These are phyloP conservation scores for Drosophila algonquin DNA, from an alignment of 2,888 invertebrate species.

Conservation along the genomic window DNA sequence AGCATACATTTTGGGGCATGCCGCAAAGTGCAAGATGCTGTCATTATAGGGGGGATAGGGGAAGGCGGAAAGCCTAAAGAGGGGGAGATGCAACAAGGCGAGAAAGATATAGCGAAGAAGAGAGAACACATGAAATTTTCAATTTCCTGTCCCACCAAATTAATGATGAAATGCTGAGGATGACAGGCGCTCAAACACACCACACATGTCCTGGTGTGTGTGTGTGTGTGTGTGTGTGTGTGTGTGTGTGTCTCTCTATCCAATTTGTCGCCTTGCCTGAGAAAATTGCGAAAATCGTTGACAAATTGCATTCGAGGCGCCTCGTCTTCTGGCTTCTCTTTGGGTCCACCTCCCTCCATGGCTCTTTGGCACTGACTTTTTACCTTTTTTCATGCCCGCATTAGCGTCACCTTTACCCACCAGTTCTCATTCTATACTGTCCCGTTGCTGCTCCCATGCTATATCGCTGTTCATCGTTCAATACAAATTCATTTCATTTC, in stretches of 20 bases:
- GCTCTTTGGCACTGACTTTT: constrained; percentile 49
- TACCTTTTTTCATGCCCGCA: constrained; percentile 54
- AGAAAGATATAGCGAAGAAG: not conserved
- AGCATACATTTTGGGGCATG: not conserved
- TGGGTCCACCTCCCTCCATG: constrained; percentile 3
- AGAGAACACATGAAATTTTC: constrained; percentile 52
- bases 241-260: constrained; percentile 22
- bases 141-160: constrained; percentile 62
- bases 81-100: not conserved
- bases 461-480: constrained; percentile 55
- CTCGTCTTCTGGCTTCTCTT: constrained; percentile 13
- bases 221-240: not conserved
- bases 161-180: constrained; percentile 62
- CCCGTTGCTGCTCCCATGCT: constrained; percentile 25
- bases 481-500: constrained; percentile 69
- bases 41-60: not conserved
- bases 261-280: constrained; percentile 60
- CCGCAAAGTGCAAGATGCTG: constrained; percentile 1
- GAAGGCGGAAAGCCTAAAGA: too few species aligned
- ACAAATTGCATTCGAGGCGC: constrained; percentile 71
- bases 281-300: constrained; percentile 72
- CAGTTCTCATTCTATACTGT: not conserved
- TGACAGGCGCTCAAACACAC: constrained; percentile 1
- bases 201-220: not conserved
- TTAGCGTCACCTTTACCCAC: constrained; percentile 19